Conservation (phyloP, 2,113 vertebrate genomes). For the Stigmatopora argus region DNA sequence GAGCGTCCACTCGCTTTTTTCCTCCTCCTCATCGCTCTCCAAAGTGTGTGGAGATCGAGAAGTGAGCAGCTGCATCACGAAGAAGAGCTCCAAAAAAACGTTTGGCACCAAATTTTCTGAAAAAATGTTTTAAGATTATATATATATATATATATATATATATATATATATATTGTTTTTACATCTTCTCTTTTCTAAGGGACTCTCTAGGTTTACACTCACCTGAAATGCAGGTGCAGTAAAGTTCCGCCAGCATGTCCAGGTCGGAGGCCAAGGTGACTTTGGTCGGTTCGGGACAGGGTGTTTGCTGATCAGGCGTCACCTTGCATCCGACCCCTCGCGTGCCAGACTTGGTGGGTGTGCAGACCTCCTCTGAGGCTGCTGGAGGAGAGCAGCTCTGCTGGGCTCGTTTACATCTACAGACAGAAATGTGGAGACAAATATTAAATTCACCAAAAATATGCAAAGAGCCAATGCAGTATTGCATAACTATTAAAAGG, state of each 20-base stretch:
- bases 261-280: slow-evolving; percentile 80
- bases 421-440: neutral
- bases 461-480: too few species aligned
- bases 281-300: slow-evolving; percentile 73
- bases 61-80: slow-evolving; percentile 89
- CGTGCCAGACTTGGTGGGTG: slow-evolving; percentile 68
- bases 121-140: too few species aligned
- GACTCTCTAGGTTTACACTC: slow-evolving; percentile 44
- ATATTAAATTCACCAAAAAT: too few species aligned
- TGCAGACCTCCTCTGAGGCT: slow-evolving; percentile 50
- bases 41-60: slow-evolving; percentile 64
- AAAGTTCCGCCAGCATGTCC: slow-evolving; percentile 81
- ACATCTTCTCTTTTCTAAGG: neutral
- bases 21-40: slow-evolving; percentile 27
- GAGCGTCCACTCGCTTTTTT: slow-evolving; percentile 29
- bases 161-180: neutral
- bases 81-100: slow-evolving; percentile 95
- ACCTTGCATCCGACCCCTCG: slow-evolving; percentile 58
- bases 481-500: too few species aligned
- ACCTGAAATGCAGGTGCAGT: slow-evolving; percentile 90
- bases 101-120: slow-evolving; percentile 77
- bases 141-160: slow-evolving; percentile 4
- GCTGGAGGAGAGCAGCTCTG: slow-evolving; percentile 60
- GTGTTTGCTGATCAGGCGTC: slow-evolving; percentile 68
- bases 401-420: slow-evolving; percentile 82